These are phyloP conservation scores for Drosophila pseudotalamancana DNA, from an alignment of 2,888 invertebrate species.

Conservation along the genomic window DNA sequence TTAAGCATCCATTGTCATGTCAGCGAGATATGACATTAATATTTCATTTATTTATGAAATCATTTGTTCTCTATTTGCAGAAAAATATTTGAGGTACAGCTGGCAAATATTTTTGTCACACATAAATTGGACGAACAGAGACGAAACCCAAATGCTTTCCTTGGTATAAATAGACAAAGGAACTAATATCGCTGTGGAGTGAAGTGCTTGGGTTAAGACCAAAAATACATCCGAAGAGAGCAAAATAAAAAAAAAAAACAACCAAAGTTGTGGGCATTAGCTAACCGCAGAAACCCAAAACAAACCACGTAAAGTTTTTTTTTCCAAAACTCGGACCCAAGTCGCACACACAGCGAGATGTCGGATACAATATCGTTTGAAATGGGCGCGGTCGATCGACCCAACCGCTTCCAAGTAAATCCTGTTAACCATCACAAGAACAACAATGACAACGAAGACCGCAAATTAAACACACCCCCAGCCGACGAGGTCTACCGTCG, in stretches of 20 bases:
- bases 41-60: conserved; percentile 1
- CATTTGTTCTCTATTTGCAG: conserved; percentile 32
- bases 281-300: conserved; percentile 12
- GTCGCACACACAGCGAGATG: conserved; percentile 63
- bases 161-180: conserved; percentile 21
- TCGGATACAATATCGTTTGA: conserved; percentile 82
- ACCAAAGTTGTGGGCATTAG: conserved; percentile 37
- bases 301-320: conserved; percentile 20
- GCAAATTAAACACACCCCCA: conserved; percentile 48
- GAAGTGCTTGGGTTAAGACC: conserved; percentile 10
- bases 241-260: neutral
- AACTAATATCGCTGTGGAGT: conserved; percentile 31
- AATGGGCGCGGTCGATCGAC: conserved; percentile 83
- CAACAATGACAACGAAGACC: conserved; percentile 68
- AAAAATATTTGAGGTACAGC: conserved; percentile 1
- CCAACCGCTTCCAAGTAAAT: conserved; percentile 84
- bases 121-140: neutral
- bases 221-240: neutral
- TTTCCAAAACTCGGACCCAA: conserved; percentile 21
- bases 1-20: neutral
- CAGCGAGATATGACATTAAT: neutral
- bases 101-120: conserved; percentile 1
- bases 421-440: conserved; percentile 83
- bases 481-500: conserved; percentile 81
- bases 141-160: neutral